These are phyloP conservation scores for Bucorvus abyssinicus DNA, from an alignment of 2,797 vertebrate genomes.

Conservation along the genomic window DNA sequence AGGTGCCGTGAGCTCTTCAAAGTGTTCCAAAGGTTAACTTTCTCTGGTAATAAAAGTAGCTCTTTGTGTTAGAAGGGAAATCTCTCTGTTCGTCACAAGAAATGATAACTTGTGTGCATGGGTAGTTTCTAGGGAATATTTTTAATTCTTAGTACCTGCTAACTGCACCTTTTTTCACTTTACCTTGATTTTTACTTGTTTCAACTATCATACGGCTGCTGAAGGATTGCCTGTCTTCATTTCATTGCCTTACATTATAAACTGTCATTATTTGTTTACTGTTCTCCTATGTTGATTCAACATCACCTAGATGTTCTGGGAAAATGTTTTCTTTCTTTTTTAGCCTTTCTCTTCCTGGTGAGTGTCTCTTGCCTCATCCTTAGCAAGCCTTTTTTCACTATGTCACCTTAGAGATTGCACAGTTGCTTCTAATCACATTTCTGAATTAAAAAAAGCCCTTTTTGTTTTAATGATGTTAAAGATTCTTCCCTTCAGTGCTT, in stretches of 20 bases:
- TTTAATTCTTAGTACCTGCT: not conserved
- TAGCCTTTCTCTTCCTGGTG: not conserved
- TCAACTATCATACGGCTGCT: not conserved
- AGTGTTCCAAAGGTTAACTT: not conserved
- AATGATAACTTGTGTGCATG: not conserved
- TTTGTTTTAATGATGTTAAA: not conserved
- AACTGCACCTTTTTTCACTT: not conserved
- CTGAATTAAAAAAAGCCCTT: not conserved
- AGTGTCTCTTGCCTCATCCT: not conserved
- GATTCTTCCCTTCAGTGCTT: not conserved
- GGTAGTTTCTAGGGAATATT: not conserved
- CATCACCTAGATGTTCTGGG: not conserved
- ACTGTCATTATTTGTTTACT: not conserved
- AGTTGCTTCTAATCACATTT: not conserved
- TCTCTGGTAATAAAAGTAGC: not conserved
- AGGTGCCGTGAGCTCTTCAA: not conserved
- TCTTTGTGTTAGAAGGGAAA: not conserved
- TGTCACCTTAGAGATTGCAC: constrained; percentile 19
- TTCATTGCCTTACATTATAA: not conserved
- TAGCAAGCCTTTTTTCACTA: not conserved
- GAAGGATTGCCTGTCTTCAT: not conserved
- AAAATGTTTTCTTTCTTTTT: not conserved
- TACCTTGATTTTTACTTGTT: not conserved
- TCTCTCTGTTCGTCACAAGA: not conserved
- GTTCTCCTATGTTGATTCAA: not conserved